Percentiles rank a stretch among this genome's conserved stretches.
Evolutionary conservation across 2,113 vertebrate species (phyloP).

Genomic region (Lamprologus sp.): DNA sequence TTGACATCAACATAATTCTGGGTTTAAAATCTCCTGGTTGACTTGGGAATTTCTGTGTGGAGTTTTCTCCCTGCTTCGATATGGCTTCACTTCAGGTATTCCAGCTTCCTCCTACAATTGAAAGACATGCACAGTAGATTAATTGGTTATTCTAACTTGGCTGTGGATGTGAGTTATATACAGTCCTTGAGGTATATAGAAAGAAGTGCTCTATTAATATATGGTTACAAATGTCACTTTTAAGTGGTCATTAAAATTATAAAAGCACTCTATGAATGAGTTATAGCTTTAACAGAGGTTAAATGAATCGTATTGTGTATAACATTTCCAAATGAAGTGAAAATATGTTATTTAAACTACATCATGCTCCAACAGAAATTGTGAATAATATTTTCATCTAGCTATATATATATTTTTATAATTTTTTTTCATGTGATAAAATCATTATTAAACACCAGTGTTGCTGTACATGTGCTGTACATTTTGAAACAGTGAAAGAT

Average conservation of each 20-base stretch:
- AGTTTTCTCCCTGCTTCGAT: background rate
- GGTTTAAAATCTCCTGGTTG: background rate
- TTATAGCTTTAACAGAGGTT: background rate
- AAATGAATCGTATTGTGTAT: background rate
- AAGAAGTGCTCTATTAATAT: background rate
- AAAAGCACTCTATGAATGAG: background rate
- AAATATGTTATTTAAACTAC: background rate
- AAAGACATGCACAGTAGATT: background rate
- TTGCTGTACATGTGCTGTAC: background rate
- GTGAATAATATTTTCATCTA: background rate
- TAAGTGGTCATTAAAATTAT: background rate
- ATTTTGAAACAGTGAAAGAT: slow-evolving; percentile 14
- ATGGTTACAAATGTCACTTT: background rate
- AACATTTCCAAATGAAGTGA: background rate
- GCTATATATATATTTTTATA: background rate
- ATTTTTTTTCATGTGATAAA: background rate
- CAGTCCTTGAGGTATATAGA: background rate
- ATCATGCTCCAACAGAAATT: background rate
- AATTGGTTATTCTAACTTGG: background rate
- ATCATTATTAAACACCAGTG: background rate
- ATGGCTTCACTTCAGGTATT: background rate
- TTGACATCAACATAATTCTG: background rate
- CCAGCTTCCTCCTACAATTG: background rate
- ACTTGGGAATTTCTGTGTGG: background rate
- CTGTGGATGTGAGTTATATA: background rate